phyloP scores from a whole-genome alignment of 2,113 vertebrate species.

The Dromiciops gliroides region DNA sequence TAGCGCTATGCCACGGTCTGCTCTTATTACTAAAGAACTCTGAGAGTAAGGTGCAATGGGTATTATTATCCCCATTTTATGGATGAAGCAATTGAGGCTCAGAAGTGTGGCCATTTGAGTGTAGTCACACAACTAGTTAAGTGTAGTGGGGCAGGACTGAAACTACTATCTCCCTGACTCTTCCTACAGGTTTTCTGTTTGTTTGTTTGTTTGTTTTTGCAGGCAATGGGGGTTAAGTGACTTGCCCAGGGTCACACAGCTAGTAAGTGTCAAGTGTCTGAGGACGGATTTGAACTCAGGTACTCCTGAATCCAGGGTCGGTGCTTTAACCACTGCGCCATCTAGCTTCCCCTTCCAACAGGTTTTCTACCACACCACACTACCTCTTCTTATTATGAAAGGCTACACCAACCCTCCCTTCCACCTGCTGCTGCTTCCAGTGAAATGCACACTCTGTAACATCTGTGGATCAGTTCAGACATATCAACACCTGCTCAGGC shows the following conservation, averaged over 20 bases:
- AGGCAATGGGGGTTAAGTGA: no score
- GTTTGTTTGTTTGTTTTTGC: no score
- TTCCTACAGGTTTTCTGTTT: background rate
- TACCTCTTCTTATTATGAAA: background rate
- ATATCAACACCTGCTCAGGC: background rate
- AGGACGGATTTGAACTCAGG: no score
- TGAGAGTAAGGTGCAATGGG: background rate
- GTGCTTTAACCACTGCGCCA: no score
- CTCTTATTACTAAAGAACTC: background rate
- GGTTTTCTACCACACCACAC: background rate
- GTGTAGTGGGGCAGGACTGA: background rate
- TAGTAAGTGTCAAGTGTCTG: no score
- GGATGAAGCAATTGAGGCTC: background rate
- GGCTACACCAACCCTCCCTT: background rate
- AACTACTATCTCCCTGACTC: background rate
- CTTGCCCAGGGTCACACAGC: no score
- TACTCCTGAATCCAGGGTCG: no score
- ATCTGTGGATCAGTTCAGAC: background rate
- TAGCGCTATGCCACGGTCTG: background rate
- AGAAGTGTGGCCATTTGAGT: background rate
- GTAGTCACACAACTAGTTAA: background rate
- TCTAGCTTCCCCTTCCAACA: no score
- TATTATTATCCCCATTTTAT: background rate
- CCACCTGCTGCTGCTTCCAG: background rate
- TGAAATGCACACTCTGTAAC: background rate